Conservation (phyloP, 2,888 invertebrate genomes). For the Mayetiola destructor region DNA sequence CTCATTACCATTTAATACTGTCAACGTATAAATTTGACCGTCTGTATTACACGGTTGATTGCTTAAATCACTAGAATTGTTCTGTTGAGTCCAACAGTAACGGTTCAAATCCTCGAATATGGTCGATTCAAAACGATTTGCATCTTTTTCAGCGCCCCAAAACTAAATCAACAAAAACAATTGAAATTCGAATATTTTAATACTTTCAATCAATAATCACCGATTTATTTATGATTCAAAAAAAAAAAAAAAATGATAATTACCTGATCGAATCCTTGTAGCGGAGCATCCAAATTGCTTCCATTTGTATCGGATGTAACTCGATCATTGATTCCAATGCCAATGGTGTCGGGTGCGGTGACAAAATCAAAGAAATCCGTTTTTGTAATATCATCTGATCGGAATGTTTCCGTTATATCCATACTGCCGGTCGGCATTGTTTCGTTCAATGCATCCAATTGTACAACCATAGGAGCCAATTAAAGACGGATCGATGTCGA, state of each 20-base stretch:
- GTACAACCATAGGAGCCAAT: conserved; percentile 9
- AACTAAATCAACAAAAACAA: conserved; percentile 25
- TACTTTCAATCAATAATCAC: not conserved
- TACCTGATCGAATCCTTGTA: conserved; percentile 35
- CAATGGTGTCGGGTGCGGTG: conserved; percentile 52
- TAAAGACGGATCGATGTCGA: too few relatives aligned
- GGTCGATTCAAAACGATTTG: conserved; percentile 54
- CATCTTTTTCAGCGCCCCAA: conserved; percentile 43
- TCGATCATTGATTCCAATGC: conserved; percentile 28
- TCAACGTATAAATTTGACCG: conserved; percentile 69
- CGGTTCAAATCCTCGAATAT: conserved; percentile 75
- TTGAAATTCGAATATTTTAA: conserved; percentile 15
- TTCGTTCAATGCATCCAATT: not conserved
- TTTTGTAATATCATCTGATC: conserved; percentile 68
- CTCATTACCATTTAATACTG: conserved; percentile 65
- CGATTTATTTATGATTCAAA: not conserved
- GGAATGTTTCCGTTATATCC: conserved; percentile 70
- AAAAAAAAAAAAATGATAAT: not conserved
- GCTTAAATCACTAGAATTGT: conserved; percentile 12
- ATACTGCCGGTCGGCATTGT: conserved; percentile 40
- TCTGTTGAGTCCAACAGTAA: conserved; percentile 62
- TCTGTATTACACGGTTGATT: conserved; percentile 47
- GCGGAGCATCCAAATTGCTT: conserved; percentile 28
- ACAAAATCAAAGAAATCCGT: conserved; percentile 84
- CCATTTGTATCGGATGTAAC: conserved; percentile 23